Evolutionary conservation across 2,888 invertebrate species (phyloP).

Genomic region (Drosophila paranaensis): DNA sequence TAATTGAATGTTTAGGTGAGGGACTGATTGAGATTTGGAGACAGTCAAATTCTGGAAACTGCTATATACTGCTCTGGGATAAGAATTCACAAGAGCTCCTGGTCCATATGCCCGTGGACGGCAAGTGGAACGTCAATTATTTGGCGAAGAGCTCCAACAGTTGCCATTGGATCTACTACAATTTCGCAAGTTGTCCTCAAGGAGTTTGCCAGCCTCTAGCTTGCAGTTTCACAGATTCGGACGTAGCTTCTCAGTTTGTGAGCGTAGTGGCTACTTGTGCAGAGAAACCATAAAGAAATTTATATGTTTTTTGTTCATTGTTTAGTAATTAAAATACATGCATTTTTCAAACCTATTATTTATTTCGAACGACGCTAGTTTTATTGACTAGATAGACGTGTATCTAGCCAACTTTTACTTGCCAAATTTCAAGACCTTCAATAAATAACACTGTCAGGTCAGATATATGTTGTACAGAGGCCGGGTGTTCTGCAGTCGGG

Average conservation of each 20-base stretch:
- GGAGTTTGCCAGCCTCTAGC: slow-evolving; percentile 45
- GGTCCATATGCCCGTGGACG: slow-evolving; percentile 37
- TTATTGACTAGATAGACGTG: too few relatives aligned
- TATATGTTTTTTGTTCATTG: slow-evolving; percentile 1
- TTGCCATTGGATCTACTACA: slow-evolving; percentile 49
- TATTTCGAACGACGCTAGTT: too few relatives aligned
- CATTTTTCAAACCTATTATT: too few relatives aligned
- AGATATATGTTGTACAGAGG: too few relatives aligned
- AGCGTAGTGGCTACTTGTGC: slow-evolving; percentile 17
- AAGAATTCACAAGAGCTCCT: slow-evolving; percentile 27
- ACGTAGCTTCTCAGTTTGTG: slow-evolving; percentile 38
- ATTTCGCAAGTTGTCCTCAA: slow-evolving; percentile 34
- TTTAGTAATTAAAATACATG: neutral
- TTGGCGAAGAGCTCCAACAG: slow-evolving; percentile 27
- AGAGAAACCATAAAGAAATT: neutral
- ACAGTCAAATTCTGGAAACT: neutral
- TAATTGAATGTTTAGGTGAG: slow-evolving; percentile 30
- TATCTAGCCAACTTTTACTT: too few relatives aligned
- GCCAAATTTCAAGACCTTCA: too few relatives aligned
- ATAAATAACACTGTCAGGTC: too few relatives aligned
- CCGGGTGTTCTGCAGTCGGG: too few relatives aligned
- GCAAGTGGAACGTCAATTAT: slow-evolving; percentile 34
- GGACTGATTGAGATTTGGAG: slow-evolving; percentile 47
- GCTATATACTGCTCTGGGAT: slow-evolving; percentile 46
- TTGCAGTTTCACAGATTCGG: slow-evolving; percentile 42